A percentile compares a stretch with the other conserved stretches of the same genome.
Conservation (phyloP, 1,140 invertebrate species). For the Delia radicum region DNA sequence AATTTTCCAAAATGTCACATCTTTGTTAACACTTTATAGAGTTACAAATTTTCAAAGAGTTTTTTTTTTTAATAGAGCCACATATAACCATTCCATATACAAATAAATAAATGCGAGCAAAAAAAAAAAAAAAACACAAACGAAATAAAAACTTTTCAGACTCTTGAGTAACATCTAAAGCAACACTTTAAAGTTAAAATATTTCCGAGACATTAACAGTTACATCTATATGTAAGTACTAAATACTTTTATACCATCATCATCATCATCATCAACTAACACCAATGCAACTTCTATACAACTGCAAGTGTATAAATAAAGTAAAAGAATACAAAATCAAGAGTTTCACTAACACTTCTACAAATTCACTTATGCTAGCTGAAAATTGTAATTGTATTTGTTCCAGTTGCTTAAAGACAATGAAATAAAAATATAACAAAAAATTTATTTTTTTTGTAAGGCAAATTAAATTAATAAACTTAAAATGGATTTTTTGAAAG, state of each 20-base stretch:
- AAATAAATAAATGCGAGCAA: too few relatives aligned
- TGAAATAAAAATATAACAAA: neutral
- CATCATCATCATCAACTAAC: neutral
- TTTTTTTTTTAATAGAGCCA: too few relatives aligned
- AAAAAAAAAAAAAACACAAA: neutral
- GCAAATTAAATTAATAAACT: neutral
- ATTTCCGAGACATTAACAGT: slow-evolving; percentile 1
- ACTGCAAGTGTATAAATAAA: too few relatives aligned
- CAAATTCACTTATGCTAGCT: too few relatives aligned
- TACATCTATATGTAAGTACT: too few relatives aligned
- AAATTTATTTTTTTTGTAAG: neutral
- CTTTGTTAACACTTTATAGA: too few relatives aligned
- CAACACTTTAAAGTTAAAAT: neutral
- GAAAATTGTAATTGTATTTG: neutral
- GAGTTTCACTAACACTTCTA: too few relatives aligned
- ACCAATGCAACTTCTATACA: neutral
- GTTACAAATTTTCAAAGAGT: neutral
- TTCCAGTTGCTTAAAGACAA: neutral
- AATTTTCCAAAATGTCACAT: too few relatives aligned
- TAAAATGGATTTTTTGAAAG: neutral
- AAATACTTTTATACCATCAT: neutral
- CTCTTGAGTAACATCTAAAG: neutral
- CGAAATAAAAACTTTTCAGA: neutral
- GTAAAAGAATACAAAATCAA: too few relatives aligned
- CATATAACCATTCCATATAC: too few relatives aligned